Base-by-base conservation (phyloP, 2,888 invertebrate genomes). In the Xanthorhoe designata region DNA sequence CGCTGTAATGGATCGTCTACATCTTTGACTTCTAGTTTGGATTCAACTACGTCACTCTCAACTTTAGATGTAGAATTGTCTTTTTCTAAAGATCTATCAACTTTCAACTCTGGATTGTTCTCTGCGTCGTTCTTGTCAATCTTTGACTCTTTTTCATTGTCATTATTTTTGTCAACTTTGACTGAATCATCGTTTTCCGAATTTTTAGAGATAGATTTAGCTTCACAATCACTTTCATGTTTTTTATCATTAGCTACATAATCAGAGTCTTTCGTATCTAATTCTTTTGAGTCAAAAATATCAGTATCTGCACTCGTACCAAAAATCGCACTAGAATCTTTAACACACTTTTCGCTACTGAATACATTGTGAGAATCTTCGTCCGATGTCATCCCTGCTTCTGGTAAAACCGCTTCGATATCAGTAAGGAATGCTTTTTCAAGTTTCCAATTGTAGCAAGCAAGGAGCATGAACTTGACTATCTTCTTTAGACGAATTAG, bases 361-460 rank as follows among this genome's bases (percentile, higher is more conserved):
- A 53, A 55, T 18, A 19, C 64, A 0, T 72, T 70, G 19, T 88
- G 84, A 0, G 73, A 69, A 18, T 88, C 84, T 45, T 90, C 92
- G 1, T 85, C 89, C 52, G 94, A 94, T 0, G 83, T 86, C 82
- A 85, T 85, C 0, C 91, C 92, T 0, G 91, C 84, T 76, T 92
- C 90, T 0, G 94, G 94, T n/a, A 94, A 60, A 0, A 85, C 76
- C 0, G 93, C 94, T 73, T 90, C 98, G 76, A 97, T 98, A 83
- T 98, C 97, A 70, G 98, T 98, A 90, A 98, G 95, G 86, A 98
- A 99, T 0, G 98, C 97, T 78, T 97, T 96, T 87, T 99, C 99
- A 51, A 99, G 91, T 56, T 97, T 95, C 96, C 98, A 98, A 78
- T 99, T 99, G 86, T 99, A 99, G 45, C 96, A 95, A 0, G 97